Percentiles rank a stretch among this genome's conserved stretches.
These are phyloP conservation scores for Nicator chloris DNA, from an alignment of 2,113 vertebrate species.

Conservation along the genomic window DNA sequence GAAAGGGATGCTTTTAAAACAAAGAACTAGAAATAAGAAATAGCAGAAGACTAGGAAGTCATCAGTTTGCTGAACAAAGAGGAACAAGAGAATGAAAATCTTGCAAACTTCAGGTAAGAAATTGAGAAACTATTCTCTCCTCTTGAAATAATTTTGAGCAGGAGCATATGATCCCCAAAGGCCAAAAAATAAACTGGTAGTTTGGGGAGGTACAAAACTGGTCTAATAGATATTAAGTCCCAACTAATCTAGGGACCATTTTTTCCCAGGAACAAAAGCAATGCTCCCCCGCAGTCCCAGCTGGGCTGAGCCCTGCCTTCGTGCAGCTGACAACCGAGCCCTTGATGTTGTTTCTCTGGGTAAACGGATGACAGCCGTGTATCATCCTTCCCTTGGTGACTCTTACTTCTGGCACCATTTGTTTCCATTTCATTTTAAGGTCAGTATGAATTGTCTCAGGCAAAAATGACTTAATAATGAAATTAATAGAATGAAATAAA, in stretches of 20 bases:
- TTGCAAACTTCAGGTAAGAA: neutral
- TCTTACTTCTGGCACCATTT: constrained; percentile 43
- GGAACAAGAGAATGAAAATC: neutral
- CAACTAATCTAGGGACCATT: neutral
- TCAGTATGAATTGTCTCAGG: constrained; percentile 32
- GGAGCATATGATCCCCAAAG: neutral
- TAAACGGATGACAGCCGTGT: neutral
- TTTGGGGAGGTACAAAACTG: neutral
- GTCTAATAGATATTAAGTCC: neutral
- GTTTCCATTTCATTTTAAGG: constrained; percentile 47
- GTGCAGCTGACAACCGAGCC: neutral
- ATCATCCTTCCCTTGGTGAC: constrained; percentile 12
- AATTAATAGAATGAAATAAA: constrained; percentile 20
- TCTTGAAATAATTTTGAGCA: neutral
- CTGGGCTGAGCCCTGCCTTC: neutral
- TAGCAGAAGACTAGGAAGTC: neutral
- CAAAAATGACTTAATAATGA: constrained; percentile 34
- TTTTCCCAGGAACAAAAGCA: neutral
- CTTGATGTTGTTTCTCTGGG: neutral
- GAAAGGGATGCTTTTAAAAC: neutral
- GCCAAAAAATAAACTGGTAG: neutral
- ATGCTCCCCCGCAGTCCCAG: neutral
- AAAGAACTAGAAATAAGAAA: neutral
- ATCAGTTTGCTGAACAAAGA: neutral
- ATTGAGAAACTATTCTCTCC: neutral